phyloP scores from a whole-genome alignment of 2,888 invertebrate genomes.

The Agriotes lineatus region DNA sequence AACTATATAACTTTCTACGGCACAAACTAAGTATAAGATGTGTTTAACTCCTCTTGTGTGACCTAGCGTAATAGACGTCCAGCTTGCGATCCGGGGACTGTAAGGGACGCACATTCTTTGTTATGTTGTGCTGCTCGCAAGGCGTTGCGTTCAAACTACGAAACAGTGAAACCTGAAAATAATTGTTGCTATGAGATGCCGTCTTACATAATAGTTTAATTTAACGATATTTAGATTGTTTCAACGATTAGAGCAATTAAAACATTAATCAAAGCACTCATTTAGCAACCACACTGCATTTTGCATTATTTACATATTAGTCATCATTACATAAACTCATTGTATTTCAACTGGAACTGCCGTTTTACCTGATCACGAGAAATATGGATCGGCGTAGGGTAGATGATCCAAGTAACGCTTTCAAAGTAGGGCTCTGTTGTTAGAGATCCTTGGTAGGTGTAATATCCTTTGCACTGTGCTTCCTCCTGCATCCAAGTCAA shows the following conservation, averaged over 20 bases:
- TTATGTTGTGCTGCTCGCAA: slow-evolving; percentile 62
- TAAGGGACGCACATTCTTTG: slow-evolving; percentile 63
- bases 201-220: neutral
- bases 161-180: slow-evolving; percentile 60
- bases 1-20: neutral
- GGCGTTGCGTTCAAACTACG: slow-evolving; percentile 62
- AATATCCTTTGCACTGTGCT: slow-evolving; percentile 77
- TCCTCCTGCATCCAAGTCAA: slow-evolving; percentile 77
- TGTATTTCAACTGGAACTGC: no score
- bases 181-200: neutral
- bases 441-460: slow-evolving; percentile 79
- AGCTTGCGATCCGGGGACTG: slow-evolving; percentile 61
- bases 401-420: slow-evolving; percentile 82
- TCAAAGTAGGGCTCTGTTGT: slow-evolving; percentile 81
- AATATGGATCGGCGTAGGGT: slow-evolving; percentile 76
- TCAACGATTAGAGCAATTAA: neutral
- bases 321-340: no score
- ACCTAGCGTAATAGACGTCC: slow-evolving; percentile 62
- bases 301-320: no score
- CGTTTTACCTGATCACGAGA: slow-evolving; percentile 76
- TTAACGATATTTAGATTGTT: no score
- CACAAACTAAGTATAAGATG: neutral
- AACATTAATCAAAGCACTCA: neutral
- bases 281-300: neutral
- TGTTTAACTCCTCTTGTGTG: slow-evolving; percentile 58